Base-by-base conservation (phyloP, 2,113 vertebrate species). In the Myotis brandtii region DNA sequence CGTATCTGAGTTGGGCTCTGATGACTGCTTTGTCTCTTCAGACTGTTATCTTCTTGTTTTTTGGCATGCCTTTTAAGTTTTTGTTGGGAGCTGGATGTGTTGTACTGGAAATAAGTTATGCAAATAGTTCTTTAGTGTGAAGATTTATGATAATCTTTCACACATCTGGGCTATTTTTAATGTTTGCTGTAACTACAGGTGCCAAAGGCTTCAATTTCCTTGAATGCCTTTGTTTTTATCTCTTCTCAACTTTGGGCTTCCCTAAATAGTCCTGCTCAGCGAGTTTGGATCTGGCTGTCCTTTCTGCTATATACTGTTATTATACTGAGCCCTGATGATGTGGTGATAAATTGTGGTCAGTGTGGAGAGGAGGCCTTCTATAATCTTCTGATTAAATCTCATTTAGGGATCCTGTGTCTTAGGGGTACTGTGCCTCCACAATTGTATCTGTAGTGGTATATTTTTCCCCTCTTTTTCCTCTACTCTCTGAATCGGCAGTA, bases 11-110 rank as follows among this genome's bases (percentile, higher is more conserved):
- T 67, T 80, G 27, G 2, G 43, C 52, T 40, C 27, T 59, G 48
- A 48, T 37, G 54, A 82, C 79, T 67, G 23, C 23, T 66, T 86
- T 43, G 27, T 94, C n/a, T 94, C 9, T 87, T 88, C 4, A 70
- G n/a, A 64, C 20, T 62, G 0, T n/a, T 67, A 4, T 75, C 67
- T 92, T 85, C 52, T n/a, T 93, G 4, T 4, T 79, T 72, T 85
- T 14, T 76, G 21, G 16, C 2, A 30, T 13, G 5, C 27, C 27
- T 92, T 93, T 2, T 52, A 76, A 82, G 62, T 93, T 95, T 72
- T 76, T 80, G n/a, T 70, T 85, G 77, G 77, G 16, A 84, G 32
- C 37, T 95, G 2, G 6, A 37, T 76, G 27, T 80, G 1, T 54
- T 75, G 0, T 70, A 30, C 9, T 30, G 5, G 80, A 43, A 73